A percentile compares a stretch with the other conserved stretches of the same genome.
These are phyloP conservation scores for Xyrauchen texanus DNA, from an alignment of 2,113 vertebrate genomes.

Conservation along the genomic window DNA sequence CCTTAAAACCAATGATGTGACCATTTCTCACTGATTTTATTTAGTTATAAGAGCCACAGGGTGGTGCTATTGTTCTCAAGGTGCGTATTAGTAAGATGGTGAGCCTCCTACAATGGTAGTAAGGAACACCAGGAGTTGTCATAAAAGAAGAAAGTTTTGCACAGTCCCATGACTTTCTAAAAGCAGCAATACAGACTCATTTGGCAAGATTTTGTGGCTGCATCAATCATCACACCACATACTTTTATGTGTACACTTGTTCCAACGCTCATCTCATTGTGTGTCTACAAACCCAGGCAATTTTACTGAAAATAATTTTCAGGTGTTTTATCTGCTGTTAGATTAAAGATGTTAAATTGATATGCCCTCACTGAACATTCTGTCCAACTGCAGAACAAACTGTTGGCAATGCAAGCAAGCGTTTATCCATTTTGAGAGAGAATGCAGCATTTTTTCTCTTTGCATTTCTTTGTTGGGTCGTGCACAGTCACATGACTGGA, in stretches of 20 bases:
- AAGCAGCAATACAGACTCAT: constrained; percentile 56
- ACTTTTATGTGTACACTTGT: neutral
- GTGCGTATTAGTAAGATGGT: neutral
- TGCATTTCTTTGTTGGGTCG: constrained; percentile 41
- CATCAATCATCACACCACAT: neutral
- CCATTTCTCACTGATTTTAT: neutral
- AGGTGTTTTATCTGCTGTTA: constrained; percentile 5
- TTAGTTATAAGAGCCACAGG: constrained; percentile 35
- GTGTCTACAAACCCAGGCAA: constrained; percentile 12
- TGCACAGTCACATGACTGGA: constrained; percentile 70
- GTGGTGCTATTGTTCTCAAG: constrained; percentile 36
- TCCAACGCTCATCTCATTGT: constrained; percentile 1
- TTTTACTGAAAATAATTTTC: neutral
- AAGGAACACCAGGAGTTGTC: neutral
- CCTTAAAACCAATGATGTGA: no score
- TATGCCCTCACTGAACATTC: constrained; percentile 43
- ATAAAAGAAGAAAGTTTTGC: neutral
- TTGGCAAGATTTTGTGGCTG: neutral
- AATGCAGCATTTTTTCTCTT: neutral
- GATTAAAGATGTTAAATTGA: constrained; percentile 9
- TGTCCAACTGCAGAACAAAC: constrained; percentile 52
- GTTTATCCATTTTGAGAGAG: constrained; percentile 1
- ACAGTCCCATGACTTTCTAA: neutral
- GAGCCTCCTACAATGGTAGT: neutral
- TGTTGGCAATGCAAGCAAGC: constrained; percentile 20